Evolutionary conservation across 1,140 invertebrate species (phyloP), one percentile per base, ranked within the genome.

Genomic region (Polyergus mexicanus): DNA sequence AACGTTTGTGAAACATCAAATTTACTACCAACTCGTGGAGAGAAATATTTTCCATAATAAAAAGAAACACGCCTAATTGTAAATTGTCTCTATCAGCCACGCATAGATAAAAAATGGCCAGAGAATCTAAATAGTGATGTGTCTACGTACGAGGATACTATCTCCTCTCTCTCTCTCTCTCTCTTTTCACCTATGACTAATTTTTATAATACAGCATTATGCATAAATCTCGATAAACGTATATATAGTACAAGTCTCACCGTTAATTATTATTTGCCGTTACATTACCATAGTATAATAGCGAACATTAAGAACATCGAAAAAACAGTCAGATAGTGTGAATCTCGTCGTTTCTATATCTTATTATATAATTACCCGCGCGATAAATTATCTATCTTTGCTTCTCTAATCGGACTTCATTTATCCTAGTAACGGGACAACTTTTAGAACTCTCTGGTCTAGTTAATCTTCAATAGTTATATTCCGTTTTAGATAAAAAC

Each of bases 271-370:
- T 76, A 80, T 85, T 84, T 88, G 84, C 84, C 51, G 81, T 88
- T 83, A 83, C 54, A 85, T 86, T 91, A 89, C 69, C 78, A 85
- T 89, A 90, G 81, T 89, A 83, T 91, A 91, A 92, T 90, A 92
- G 86, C 92, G 88, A 92, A 93, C 90, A 92, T 92, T 91, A 89
- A 92, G 86, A 92, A 93, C 92, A 92, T 92, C 81, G 87, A 92
- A 89, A 89, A 87, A 91, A 92, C 91, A 93, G 92, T 93, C 91
- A 90, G 88, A 91, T 86, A 90, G 66, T 86, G 69, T 87, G 81
- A 89, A 90, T 91, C 44, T 81, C 78, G 63, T 86, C 78, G 74
- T 77, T 81, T 16, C 47, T 51, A 51, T 51, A 51, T 41, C 60
- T 84, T 90, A 92, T 41, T 77, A 60, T 78, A 81, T 58, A 72